phyloP scores from a whole-genome alignment of 1,140 invertebrate species.

The Tribolium castaneum region DNA sequence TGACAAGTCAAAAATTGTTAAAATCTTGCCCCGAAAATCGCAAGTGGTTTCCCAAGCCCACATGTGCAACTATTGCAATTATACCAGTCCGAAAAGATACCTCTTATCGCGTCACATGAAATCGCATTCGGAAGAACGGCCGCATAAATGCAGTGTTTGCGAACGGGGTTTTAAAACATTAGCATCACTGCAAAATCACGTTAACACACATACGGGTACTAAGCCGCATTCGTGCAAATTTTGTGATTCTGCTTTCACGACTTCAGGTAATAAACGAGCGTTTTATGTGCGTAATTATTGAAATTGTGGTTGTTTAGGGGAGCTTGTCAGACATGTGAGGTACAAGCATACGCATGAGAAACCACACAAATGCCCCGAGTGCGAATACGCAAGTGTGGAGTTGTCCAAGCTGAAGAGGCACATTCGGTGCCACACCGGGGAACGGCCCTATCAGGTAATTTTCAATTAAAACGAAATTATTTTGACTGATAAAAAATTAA shows the following conservation, averaged over 20 bases:
- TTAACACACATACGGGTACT: slow-evolving; percentile 96
- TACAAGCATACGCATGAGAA: slow-evolving; percentile 96
- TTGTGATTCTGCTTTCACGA: slow-evolving; percentile 94
- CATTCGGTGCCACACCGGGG: slow-evolving; percentile 92
- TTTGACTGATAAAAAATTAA: too few relatives aligned
- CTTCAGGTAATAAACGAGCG: slow-evolving; percentile 74
- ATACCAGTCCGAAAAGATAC: slow-evolving; percentile 90
- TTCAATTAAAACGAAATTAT: too few relatives aligned
- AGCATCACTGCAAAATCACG: slow-evolving; percentile 93
- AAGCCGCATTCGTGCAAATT: slow-evolving; percentile 95
- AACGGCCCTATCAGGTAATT: slow-evolving; percentile 79
- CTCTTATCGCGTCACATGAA: slow-evolving; percentile 94
- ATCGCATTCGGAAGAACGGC: slow-evolving; percentile 93
- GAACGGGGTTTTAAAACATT: slow-evolving; percentile 95
- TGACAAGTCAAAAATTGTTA: slow-evolving; percentile 76
- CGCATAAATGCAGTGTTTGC: slow-evolving; percentile 95
- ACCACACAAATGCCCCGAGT: slow-evolving; percentile 94
- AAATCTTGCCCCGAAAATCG: slow-evolving; percentile 76
- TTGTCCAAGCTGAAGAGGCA: slow-evolving; percentile 93
- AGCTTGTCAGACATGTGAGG: slow-evolving; percentile 91
- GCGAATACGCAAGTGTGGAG: slow-evolving; percentile 95
- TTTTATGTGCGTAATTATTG: neutral
- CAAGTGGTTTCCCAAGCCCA: slow-evolving; percentile 77
- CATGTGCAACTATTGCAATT: slow-evolving; percentile 92
- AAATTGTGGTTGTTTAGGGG: slow-evolving; percentile 70